phyloP scores from a whole-genome alignment of 2,888 invertebrate genomes.

The Crossocerus cetratus region DNA sequence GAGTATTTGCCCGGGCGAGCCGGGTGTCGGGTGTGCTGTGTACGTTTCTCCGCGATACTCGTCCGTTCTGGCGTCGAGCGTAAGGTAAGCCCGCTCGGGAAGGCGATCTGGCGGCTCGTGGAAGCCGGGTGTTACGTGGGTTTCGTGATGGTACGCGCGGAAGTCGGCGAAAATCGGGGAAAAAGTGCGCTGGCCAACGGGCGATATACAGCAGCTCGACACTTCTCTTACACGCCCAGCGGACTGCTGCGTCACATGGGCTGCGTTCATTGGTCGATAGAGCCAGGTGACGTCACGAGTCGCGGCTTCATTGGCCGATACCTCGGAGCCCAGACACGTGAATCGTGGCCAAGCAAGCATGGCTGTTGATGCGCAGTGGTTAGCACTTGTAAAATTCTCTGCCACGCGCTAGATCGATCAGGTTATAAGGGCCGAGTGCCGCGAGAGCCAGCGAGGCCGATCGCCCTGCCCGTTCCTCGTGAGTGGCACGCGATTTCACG shows the following conservation, averaged over 20 bases:
- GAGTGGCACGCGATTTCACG: constrained; percentile 34
- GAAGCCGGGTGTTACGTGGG: background rate
- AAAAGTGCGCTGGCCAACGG: constrained; percentile 48
- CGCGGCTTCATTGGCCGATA: constrained; percentile 72
- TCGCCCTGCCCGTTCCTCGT: constrained; percentile 34
- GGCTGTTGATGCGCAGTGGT: constrained; percentile 78
- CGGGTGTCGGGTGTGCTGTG: constrained; percentile 69
- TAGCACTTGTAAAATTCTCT: constrained; percentile 75
- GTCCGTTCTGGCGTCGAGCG: constrained; percentile 58
- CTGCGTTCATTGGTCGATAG: constrained; percentile 78
- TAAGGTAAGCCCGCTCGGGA: constrained; percentile 48
- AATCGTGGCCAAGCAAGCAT: constrained; percentile 77
- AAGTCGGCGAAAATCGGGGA: constrained; percentile 34
- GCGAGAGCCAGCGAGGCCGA: constrained; percentile 55
- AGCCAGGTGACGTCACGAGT: constrained; percentile 76
- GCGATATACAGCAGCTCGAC: constrained; percentile 57
- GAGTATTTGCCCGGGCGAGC: constrained; percentile 74
- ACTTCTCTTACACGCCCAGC: constrained; percentile 68
- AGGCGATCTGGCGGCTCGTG: constrained; percentile 23
- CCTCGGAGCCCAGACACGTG: constrained; percentile 77
- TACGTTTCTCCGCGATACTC: constrained; percentile 50
- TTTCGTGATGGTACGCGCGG: constrained; percentile 24
- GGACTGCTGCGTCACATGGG: constrained; percentile 78
- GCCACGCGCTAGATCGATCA: constrained; percentile 76
- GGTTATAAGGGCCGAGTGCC: constrained; percentile 68